These are phyloP conservation scores for Electrophaes corylata DNA, from an alignment of 2,888 invertebrate genomes.

Conservation along the genomic window DNA sequence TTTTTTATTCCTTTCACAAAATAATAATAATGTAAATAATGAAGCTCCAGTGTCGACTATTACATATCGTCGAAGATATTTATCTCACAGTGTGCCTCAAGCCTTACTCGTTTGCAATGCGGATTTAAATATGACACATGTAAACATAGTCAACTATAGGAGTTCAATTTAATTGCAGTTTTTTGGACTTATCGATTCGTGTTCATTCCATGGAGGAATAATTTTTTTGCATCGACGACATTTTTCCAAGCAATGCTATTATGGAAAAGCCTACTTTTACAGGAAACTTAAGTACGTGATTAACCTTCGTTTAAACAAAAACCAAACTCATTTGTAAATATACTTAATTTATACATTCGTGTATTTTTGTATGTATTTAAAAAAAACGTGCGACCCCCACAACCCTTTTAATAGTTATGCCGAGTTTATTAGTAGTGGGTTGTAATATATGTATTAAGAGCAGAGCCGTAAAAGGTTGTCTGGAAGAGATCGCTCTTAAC, in stretches of 20 bases:
- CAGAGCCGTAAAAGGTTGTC: no score
- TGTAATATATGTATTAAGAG: no score
- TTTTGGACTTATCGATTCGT: slow-evolving; percentile 18
- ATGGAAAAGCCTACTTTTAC: slow-evolving; percentile 21
- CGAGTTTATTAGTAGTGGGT: no score
- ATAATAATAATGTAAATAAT: no score
- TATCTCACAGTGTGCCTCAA: slow-evolving; percentile 9
- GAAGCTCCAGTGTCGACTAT: no score
- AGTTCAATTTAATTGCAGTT: slow-evolving; percentile 27
- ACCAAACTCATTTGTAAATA: neutral
- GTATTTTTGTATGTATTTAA: no score
- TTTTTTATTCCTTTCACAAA: no score
- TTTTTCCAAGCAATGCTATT: slow-evolving; percentile 5
- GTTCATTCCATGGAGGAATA: slow-evolving; percentile 18
- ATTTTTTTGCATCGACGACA: slow-evolving; percentile 7
- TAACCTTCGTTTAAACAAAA: neutral
- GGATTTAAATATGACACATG: slow-evolving; percentile 26
- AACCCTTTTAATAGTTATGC: no score
- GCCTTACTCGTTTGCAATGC: slow-evolving; percentile 16
- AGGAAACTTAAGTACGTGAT: slow-evolving; percentile 7
- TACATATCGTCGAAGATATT: neutral
- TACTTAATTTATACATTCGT: no score
- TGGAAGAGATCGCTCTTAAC: no score
- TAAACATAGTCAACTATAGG: slow-evolving; percentile 5
- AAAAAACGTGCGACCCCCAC: no score